Percentiles rank a stretch among this genome's conserved stretches.
Evolutionary conservation across 2,113 vertebrate genomes (phyloP).

Genomic region (Rhagologus leucostigma): DNA sequence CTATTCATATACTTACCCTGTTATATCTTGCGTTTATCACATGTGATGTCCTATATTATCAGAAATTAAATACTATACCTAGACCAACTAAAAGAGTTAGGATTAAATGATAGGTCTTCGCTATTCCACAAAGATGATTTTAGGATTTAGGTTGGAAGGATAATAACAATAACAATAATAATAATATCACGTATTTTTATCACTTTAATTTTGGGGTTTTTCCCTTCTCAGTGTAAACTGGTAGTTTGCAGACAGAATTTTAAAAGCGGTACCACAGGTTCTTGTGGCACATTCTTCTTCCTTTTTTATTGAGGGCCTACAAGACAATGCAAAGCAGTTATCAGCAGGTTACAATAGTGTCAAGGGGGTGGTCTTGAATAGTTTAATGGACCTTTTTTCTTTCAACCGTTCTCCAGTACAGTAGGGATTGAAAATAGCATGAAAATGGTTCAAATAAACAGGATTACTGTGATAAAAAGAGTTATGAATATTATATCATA

Average conservation of each 20-base stretch:
- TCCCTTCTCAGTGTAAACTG: neutral
- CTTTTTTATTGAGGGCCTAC: constrained; percentile 8
- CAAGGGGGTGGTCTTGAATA: neutral
- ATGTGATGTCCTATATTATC: neutral
- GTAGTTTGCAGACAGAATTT: constrained; percentile 22
- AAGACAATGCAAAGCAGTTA: constrained; percentile 17
- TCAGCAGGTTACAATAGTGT: neutral
- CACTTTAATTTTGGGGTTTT: neutral
- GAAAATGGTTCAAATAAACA: neutral
- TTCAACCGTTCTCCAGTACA: neutral
- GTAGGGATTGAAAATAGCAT: neutral
- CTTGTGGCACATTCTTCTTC: neutral
- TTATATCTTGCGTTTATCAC: neutral
- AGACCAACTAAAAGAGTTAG: neutral
- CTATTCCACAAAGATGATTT: neutral
- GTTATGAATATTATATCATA: neutral
- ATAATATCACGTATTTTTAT: neutral
- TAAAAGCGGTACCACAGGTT: neutral
- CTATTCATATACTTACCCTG: neutral
- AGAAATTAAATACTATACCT: neutral
- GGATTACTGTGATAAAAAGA: neutral
- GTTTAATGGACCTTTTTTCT: neutral
- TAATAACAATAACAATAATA: neutral
- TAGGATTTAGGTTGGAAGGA: neutral
- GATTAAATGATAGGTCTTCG: neutral